Base-by-base conservation (phyloP, 2,888 invertebrate species). In the Perizoma affinitatum region DNA sequence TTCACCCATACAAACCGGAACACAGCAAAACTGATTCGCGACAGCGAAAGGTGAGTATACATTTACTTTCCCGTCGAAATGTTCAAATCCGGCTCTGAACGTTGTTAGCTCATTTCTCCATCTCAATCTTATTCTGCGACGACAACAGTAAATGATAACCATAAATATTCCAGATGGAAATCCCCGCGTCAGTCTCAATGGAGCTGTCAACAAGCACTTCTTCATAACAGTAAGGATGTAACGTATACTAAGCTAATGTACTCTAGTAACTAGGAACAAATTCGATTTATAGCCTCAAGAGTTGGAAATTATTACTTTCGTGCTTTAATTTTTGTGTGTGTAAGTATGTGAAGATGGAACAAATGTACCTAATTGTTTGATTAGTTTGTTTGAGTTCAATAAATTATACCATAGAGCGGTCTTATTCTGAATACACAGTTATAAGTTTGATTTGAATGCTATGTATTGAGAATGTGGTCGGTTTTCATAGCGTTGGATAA, bases 181-280 rank as follows among this genome's bases (percentile, higher is more conserved):
- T 85, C 3, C 72, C 86, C 50, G 70, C 86, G 42, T 78, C 89
- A 8, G 78, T 82, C 52, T 75, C 83, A 58, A 74, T 84, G 83
- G 89, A 88, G 77, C 80, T 84, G 78, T 80, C 90, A 5, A 79
- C 90, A 60, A 84, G 82, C 67, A 84, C 86, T 68, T 83, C 91
- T 45, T 91, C 91, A 90, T 92, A 92, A 89, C 91, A 88, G 79
- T 75, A 68, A 83, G 77, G 78, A 74, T 75, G 76, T 65, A 78
- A 66, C 58, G 73, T 82, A 83, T 70, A 60, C 74, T 88, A 88
- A 87, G 84, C 79, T 84, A 79, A 79, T 84, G 78, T 86, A 82
- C 74, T 83, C 81, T 84, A 83, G 76, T 74, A 79, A 67, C 79
- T 90, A 91, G 88, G 89, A 92, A 89, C 91, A 90, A 91, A 90